A percentile compares a stretch with the other conserved stretches of the same genome.
Conservation (phyloP, 2,797 vertebrate species). For the Sebastes minor region DNA sequence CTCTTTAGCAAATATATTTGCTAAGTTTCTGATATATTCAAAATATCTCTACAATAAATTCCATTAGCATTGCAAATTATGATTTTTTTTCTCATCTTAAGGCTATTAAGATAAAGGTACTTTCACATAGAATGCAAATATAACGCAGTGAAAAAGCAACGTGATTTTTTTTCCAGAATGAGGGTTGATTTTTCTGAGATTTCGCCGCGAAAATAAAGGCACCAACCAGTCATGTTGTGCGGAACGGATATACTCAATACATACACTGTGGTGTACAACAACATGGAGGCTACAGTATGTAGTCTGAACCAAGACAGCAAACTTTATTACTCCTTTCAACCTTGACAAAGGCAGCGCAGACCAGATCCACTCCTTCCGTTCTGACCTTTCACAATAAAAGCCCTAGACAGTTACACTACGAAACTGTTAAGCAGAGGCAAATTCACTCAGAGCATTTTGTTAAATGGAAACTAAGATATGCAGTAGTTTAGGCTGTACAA, state of each 20-base stretch:
- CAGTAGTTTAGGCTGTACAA: too few relatives aligned
- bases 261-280: too few relatives aligned
- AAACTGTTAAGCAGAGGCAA: accelerated
- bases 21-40: background rate
- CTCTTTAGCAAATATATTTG: background rate
- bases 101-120: too few relatives aligned
- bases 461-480: too few relatives aligned
- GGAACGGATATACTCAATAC: accelerated
- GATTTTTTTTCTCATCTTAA: too few relatives aligned
- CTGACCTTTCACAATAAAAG: background rate
- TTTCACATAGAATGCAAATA: too few relatives aligned
- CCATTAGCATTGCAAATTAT: background rate
- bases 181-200: too few relatives aligned
- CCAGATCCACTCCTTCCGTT: background rate
- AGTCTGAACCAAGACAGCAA: too few relatives aligned
- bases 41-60: background rate
- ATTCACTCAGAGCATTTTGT: background rate
- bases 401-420: background rate
- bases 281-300: too few relatives aligned
- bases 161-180: accelerated
- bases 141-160: accelerated
- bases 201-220: too few relatives aligned
- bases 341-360: background rate
- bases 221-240: too few relatives aligned
- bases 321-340: too few relatives aligned